A percentile compares a stretch with the other conserved stretches of the same genome.
These are phyloP conservation scores for Eremobia ochroleuca DNA, from an alignment of 2,888 invertebrate species.

Conservation along the genomic window DNA sequence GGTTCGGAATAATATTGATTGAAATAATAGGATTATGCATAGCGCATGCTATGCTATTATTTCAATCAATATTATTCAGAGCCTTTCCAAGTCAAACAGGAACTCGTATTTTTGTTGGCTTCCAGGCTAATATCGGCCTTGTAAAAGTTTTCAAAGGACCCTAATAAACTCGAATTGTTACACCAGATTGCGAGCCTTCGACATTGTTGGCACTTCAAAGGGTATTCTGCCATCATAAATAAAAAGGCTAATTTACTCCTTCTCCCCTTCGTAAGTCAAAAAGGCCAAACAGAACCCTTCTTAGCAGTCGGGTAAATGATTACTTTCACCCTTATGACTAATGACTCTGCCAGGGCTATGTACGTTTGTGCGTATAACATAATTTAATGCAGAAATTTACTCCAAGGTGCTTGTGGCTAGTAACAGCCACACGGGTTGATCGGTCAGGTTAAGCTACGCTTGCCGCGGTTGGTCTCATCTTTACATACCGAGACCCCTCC, in stretches of 20 bases:
- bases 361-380: not conserved
- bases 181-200: not conserved
- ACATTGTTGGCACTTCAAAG: conserved; percentile 2
- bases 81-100: not conserved
- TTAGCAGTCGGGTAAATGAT: not conserved
- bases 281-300: too few species aligned
- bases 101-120: not conserved
- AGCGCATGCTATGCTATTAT: too few species aligned
- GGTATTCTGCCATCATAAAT: not conserved
- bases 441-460: too few species aligned
- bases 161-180: conserved; percentile 6
- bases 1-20: too few species aligned
- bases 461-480: too few species aligned
- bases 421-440: too few species aligned
- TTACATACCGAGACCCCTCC: too few species aligned
- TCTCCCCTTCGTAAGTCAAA: not conserved
- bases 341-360: not conserved
- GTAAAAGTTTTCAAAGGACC: conserved; percentile 30
- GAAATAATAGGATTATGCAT: too few species aligned
- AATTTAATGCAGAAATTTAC: not conserved
- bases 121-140: conserved; percentile 13
- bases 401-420: not conserved
- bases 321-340: not conserved
- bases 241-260: not conserved
- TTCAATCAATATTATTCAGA: not conserved